These are phyloP conservation scores for Ecdyonurus torrentis DNA, from an alignment of 2,888 invertebrate species.

Conservation along the genomic window DNA sequence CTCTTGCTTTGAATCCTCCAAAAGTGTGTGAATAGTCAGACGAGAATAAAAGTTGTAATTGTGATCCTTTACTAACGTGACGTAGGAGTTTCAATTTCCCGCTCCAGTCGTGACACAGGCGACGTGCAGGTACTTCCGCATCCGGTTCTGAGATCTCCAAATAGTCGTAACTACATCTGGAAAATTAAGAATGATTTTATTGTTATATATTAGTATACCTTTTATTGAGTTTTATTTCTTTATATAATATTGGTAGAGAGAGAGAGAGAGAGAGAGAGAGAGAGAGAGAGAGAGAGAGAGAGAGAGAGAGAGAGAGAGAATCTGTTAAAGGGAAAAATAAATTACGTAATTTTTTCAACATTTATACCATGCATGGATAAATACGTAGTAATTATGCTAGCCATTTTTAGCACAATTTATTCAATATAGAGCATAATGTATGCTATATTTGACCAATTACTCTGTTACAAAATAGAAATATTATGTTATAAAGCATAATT, in stretches of 20 bases:
- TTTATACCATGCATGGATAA: no score
- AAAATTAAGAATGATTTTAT: constrained; percentile 18
- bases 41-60: constrained; percentile 47
- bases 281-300: background rate
- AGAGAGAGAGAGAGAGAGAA: background rate
- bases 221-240: no score
- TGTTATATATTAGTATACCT: no score
- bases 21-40: constrained; percentile 64
- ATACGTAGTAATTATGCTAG: no score
- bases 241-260: no score
- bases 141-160: constrained; percentile 43
- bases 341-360: no score
- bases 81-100: constrained; percentile 54
- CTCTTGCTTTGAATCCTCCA: constrained; percentile 53
- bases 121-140: constrained; percentile 5
- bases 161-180: constrained; percentile 65
- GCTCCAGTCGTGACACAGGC: constrained; percentile 61
- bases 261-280: background rate
- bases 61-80: constrained; percentile 42
- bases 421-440: no score
- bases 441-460: no score
- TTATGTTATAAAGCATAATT: no score
- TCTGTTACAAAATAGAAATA: no score
- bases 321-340: no score
- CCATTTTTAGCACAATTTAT: no score